Evolutionary conservation across 2,113 vertebrate species (phyloP).

Genomic region (Lepus europaeus): DNA sequence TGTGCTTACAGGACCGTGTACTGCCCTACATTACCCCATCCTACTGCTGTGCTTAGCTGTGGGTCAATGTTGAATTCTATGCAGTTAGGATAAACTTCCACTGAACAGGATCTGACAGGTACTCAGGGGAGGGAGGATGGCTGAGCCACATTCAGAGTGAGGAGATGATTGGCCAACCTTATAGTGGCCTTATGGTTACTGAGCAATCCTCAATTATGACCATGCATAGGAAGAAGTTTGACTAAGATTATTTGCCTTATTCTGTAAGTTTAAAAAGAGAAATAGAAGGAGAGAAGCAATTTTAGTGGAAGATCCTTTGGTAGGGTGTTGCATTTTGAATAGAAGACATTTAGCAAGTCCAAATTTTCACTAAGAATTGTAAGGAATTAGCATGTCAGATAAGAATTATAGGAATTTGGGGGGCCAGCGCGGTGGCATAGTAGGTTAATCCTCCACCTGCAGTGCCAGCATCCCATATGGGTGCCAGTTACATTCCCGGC

Average conservation of each 20-base stretch:
- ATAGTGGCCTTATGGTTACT: neutral
- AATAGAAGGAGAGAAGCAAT: neutral
- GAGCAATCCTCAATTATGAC: neutral
- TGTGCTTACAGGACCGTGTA: neutral
- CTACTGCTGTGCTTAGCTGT: neutral
- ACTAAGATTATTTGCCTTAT: neutral
- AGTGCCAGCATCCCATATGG: too few species aligned
- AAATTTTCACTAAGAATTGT: neutral
- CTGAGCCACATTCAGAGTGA: neutral
- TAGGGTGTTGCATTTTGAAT: neutral
- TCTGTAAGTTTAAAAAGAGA: neutral
- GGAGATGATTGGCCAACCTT: neutral
- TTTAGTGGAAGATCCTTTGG: neutral
- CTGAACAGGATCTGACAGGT: neutral
- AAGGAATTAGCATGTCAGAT: neutral
- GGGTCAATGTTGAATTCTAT: neutral
- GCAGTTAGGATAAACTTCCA: neutral
- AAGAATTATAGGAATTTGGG: neutral
- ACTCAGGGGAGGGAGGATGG: neutral
- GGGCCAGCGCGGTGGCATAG: too few species aligned
- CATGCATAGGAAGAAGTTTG: neutral
- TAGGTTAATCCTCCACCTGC: too few species aligned
- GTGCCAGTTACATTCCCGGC: too few species aligned
- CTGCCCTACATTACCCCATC: rapidly evolving
- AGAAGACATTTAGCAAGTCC: neutral